Conservation (phyloP, 2,113 vertebrate species). For the Phainopepla nitens region DNA sequence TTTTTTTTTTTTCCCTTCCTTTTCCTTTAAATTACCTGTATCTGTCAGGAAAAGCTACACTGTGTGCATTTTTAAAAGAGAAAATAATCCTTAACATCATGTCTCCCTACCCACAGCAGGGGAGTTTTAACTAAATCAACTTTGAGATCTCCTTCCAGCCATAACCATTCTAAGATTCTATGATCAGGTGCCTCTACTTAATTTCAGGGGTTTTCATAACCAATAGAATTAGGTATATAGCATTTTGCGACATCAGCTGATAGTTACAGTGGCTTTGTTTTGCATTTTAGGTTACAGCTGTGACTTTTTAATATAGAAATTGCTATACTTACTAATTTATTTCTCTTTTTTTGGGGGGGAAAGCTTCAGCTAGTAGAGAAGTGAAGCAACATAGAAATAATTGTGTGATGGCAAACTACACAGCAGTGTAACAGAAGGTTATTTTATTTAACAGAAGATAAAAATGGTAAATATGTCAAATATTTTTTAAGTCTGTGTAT, state of each 20-base stretch:
- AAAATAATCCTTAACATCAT: not conserved
- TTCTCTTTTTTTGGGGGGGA: not conserved
- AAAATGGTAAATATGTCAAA: not conserved
- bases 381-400: not conserved
- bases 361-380: not conserved
- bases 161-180: not conserved
- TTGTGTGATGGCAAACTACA: not conserved
- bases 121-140: not conserved
- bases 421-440: not conserved
- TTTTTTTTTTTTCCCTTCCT: too few relatives aligned
- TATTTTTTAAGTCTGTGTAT: not conserved
- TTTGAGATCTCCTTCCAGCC: not conserved
- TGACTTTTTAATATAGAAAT: not conserved
- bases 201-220: not conserved
- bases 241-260: not conserved
- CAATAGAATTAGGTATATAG: not conserved
- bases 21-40: not conserved
- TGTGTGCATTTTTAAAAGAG: not conserved
- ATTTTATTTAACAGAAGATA: not conserved
- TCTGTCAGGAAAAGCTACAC: not conserved
- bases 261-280: not conserved
- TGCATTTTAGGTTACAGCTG: conserved; percentile 14
- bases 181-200: not conserved
- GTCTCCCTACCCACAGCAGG: not conserved
- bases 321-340: not conserved